Conservation (phyloP, 2,888 invertebrate species). For the Volucella inanis region DNA sequence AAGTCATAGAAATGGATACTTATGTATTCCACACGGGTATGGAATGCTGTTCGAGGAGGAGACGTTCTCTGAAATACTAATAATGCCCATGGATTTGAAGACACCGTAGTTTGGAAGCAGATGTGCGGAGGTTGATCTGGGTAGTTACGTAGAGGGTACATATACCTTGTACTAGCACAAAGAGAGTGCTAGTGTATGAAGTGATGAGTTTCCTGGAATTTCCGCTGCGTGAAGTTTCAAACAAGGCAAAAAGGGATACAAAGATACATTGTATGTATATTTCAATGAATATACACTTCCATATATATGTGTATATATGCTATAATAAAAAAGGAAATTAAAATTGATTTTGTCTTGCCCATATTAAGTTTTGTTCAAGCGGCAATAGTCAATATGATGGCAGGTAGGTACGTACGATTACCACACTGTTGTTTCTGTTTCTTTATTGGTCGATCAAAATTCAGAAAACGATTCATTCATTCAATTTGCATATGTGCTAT, state of each 20-base stretch:
- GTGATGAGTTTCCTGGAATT: slow-evolving; percentile 67
- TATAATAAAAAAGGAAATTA: slow-evolving; percentile 65
- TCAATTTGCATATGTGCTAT: slow-evolving; percentile 43
- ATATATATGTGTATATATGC: slow-evolving; percentile 13
- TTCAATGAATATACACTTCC: neutral
- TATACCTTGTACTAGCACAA: slow-evolving; percentile 8
- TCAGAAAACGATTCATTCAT: slow-evolving; percentile 32
- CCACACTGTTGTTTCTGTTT: neutral
- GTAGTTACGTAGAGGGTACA: slow-evolving; percentile 47
- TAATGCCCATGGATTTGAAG: slow-evolving; percentile 72
- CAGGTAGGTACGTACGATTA: neutral
- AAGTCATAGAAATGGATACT: slow-evolving; percentile 68
- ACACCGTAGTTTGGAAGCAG: slow-evolving; percentile 54
- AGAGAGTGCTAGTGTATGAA: slow-evolving; percentile 35
- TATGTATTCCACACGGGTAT: slow-evolving; percentile 69
- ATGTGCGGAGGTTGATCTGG: slow-evolving; percentile 67
- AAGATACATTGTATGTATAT: slow-evolving; percentile 18
- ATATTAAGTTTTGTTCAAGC: slow-evolving; percentile 56
- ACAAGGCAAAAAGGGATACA: slow-evolving; percentile 62
- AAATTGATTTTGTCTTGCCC: slow-evolving; percentile 68
- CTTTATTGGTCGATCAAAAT: slow-evolving; percentile 52
- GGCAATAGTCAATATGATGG: neutral
- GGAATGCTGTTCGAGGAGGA: slow-evolving; percentile 73
- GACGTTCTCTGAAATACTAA: slow-evolving; percentile 73
- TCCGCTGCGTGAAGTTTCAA: slow-evolving; percentile 68